A percentile compares a stretch with the other conserved stretches of the same genome.
phyloP scores from a whole-genome alignment of 2,797 vertebrate genomes.

The Smutsia temminckii region DNA sequence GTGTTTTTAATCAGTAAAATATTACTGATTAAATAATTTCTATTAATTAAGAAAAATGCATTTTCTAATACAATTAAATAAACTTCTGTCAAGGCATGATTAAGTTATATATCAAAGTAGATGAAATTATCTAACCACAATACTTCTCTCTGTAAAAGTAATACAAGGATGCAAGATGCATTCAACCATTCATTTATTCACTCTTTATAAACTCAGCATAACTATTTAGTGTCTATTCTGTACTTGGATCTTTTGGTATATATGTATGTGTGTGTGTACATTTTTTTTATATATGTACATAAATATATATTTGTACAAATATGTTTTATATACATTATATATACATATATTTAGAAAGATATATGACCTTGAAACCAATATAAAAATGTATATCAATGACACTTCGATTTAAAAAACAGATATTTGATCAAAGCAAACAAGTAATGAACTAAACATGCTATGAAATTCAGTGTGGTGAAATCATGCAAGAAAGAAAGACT shows the following conservation, averaged over 20 bases:
- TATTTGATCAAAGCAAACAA: constrained; percentile 35
- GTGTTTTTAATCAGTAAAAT: background rate
- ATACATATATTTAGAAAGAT: background rate
- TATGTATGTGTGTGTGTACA: background rate
- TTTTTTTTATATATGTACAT: background rate
- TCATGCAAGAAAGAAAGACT: constrained; percentile 4
- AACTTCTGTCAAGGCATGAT: background rate
- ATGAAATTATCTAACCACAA: constrained; percentile 25
- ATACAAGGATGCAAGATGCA: constrained; percentile 42
- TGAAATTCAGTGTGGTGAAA: background rate
- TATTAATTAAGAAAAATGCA: constrained; percentile 32
- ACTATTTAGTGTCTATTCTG: background rate
- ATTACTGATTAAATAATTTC: constrained; percentile 25
- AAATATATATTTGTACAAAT: background rate
- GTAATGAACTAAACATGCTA: background rate
- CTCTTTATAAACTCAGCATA: background rate
- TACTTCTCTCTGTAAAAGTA: constrained; percentile 8
- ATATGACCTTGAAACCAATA: too few relatives aligned
- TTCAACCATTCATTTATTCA: constrained; percentile 18
- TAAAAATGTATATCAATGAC: too few relatives aligned
- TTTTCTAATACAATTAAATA: constrained; percentile 39
- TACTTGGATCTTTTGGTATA: background rate
- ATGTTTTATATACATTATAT: background rate
- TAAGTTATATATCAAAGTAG: constrained; percentile 18
- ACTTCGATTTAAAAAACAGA: too few relatives aligned